A percentile compares a stretch with the other conserved stretches of the same genome.
These are phyloP conservation scores for Sminthurides bifidus DNA, from an alignment of 1,140 invertebrate species.

Conservation along the genomic window DNA sequence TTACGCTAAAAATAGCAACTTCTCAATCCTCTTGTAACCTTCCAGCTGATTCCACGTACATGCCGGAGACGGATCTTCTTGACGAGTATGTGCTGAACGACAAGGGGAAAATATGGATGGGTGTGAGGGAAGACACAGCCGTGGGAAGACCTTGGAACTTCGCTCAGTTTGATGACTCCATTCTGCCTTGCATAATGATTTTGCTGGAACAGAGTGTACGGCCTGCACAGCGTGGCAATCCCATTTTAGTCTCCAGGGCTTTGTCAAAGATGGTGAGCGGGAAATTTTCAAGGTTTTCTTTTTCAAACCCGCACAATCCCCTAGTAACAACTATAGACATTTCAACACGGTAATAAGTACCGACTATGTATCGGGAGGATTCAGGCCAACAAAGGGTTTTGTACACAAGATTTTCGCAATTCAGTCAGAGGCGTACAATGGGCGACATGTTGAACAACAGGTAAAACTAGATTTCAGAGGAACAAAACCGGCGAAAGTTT, in stretches of 20 bases:
- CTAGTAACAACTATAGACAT: not conserved
- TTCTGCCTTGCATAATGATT: slow-evolving; percentile 50
- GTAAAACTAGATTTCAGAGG: too few relatives aligned
- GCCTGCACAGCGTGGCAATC: slow-evolving; percentile 53
- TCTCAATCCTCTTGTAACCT: slow-evolving; percentile 7
- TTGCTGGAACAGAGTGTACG: slow-evolving; percentile 47
- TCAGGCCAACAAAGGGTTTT: too few relatives aligned
- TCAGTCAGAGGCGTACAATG: too few relatives aligned
- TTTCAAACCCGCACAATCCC: not conserved
- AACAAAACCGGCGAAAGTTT: too few relatives aligned
- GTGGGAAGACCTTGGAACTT: slow-evolving; percentile 59
- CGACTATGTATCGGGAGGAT: too few relatives aligned
- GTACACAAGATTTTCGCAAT: too few relatives aligned
- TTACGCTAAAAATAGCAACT: too few relatives aligned
- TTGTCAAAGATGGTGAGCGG: slow-evolving; percentile 57
- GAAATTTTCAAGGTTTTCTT: not conserved
- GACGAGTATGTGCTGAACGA: slow-evolving; percentile 64
- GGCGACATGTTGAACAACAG: too few relatives aligned
- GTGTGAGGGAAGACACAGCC: slow-evolving; percentile 50
- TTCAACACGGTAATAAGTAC: not conserved
- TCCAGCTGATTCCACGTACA: slow-evolving; percentile 51
- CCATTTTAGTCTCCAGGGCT: slow-evolving; percentile 53
- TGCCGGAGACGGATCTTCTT: slow-evolving; percentile 49
- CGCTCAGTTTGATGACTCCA: slow-evolving; percentile 58
- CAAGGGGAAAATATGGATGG: slow-evolving; percentile 62